Base-by-base conservation (phyloP, 2,888 invertebrate genomes). In the Eurytoma adleriae region DNA sequence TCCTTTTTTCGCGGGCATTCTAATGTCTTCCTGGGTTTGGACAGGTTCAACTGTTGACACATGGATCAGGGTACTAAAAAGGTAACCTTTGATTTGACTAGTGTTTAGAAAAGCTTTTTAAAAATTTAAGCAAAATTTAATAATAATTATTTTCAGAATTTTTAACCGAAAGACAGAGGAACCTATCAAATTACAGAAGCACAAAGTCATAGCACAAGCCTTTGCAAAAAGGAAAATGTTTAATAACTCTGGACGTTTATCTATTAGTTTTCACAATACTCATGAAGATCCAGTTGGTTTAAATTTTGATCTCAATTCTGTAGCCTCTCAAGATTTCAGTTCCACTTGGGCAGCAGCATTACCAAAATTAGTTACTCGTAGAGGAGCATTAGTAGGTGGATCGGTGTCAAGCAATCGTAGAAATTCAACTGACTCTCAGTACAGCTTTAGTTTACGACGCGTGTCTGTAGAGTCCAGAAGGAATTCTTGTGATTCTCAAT, bases 11-110 rank as follows among this genome's bases (percentile, higher is more conserved):
- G 94, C 95, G 57, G 97, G 97, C 61, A 94, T 97, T 82, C 93
- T 96, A 48, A 96, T 98, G 95, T 96, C 97, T 3, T 96, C 97
- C 0, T 98, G 98, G 97, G 96, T 97, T 50, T 98, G 97, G 97
- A 98, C 96, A 10, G 93, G 94, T 27, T 95, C 96, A 57, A 96
- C 97, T 5, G 90, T 96, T 7, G 94, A 95, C 84, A 94, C 96
- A 16, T 99, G 98, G 98, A 94, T 94, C 82, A 93, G 97, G 78
- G 97, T 96, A 90, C 92, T 97, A 78, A 93, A 95, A 88, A 95
- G 95, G 97, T 97, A 91, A 87, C 82, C 79, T 71, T 40, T 18
- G 30, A 16, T 72, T 71, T 18, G 4, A 24, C 3, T 40, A 40
- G 4, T 40, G 7, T 7, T 40, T 4, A 5, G 14, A 18, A 52